Conservation (phyloP, 2,888 invertebrate species). For the Hoplodrina blanda region DNA sequence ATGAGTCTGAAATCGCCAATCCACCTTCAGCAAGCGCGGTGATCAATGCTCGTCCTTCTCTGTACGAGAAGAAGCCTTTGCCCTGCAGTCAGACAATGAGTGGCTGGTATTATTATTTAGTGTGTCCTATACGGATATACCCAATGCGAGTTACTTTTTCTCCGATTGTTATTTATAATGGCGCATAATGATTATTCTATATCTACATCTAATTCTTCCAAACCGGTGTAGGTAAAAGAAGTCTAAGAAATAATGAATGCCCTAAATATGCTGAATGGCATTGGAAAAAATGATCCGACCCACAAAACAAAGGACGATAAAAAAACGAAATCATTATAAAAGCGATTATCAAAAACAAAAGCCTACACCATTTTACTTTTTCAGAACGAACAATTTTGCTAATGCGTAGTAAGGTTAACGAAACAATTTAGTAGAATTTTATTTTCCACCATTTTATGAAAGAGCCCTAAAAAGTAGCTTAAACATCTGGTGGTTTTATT, state of each 20-base stretch:
- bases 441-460: slow-evolving; percentile 36
- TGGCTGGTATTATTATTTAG: too few relatives aligned
- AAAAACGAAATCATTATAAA: slow-evolving; percentile 34
- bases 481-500: slow-evolving; percentile 60
- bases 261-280: neutral
- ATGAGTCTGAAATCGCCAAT: too few relatives aligned
- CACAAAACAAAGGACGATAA: slow-evolving; percentile 33
- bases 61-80: too few relatives aligned
- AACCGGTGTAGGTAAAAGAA: too few relatives aligned
- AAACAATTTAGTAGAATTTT: slow-evolving; percentile 46
- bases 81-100: too few relatives aligned
- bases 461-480: slow-evolving; percentile 42
- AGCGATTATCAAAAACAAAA: slow-evolving; percentile 42
- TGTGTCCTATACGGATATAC: too few relatives aligned
- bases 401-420: slow-evolving; percentile 46
- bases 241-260: neutral
- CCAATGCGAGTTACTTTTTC: too few relatives aligned
- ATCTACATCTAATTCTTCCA: too few relatives aligned
- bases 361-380: slow-evolving; percentile 26
- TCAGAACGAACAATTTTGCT: slow-evolving; percentile 43
- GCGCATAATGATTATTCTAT: too few relatives aligned
- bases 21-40: too few relatives aligned
- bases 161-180: too few relatives aligned
- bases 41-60: too few relatives aligned
- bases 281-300: neutral